These are phyloP conservation scores for Drosophila histrio DNA, from an alignment of 2,888 invertebrate species.

Conservation along the genomic window DNA sequence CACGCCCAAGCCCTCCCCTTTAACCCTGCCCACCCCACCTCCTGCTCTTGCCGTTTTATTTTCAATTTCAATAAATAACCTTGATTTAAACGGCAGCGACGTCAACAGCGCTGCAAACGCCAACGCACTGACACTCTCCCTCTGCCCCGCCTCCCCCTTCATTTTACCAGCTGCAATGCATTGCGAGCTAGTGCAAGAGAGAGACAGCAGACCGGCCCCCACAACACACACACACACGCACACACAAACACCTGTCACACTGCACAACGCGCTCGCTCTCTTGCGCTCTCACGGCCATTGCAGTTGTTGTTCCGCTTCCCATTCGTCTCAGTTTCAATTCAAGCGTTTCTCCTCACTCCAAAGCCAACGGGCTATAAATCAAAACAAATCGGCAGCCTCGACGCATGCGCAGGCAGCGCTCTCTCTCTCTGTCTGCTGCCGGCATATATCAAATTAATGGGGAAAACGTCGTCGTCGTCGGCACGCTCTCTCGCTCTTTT, in stretches of 20 bases:
- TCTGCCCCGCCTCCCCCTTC: too few relatives aligned
- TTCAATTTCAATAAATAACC: constrained; percentile 82
- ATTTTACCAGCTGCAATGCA: constrained; percentile 73
- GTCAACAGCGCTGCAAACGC: constrained; percentile 48
- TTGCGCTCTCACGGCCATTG: constrained; percentile 42
- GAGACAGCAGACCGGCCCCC: constrained; percentile 69
- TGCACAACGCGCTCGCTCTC: constrained; percentile 40
- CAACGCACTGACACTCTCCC: constrained; percentile 43
- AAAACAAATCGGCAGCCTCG: constrained; percentile 69
- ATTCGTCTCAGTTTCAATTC: constrained; percentile 52
- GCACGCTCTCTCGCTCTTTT: constrained; percentile 52
- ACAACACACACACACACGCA: too few relatives aligned
- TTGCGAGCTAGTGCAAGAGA: not conserved
- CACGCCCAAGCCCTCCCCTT: too few relatives aligned
- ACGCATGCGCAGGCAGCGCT: constrained; percentile 49
- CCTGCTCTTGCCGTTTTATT: constrained; percentile 59
- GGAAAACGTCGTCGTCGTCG: constrained; percentile 69
- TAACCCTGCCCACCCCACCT: too few relatives aligned
- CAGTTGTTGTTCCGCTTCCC: constrained; percentile 54
- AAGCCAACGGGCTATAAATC: constrained; percentile 63
- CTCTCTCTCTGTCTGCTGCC: constrained; percentile 59
- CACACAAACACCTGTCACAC: constrained; percentile 77
- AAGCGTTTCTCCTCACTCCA: constrained; percentile 50
- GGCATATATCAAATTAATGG: constrained; percentile 80
- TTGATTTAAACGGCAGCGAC: constrained; percentile 79